Evolutionary conservation across 2,888 invertebrate genomes (phyloP).

Genomic region (Hartigia nigra): DNA sequence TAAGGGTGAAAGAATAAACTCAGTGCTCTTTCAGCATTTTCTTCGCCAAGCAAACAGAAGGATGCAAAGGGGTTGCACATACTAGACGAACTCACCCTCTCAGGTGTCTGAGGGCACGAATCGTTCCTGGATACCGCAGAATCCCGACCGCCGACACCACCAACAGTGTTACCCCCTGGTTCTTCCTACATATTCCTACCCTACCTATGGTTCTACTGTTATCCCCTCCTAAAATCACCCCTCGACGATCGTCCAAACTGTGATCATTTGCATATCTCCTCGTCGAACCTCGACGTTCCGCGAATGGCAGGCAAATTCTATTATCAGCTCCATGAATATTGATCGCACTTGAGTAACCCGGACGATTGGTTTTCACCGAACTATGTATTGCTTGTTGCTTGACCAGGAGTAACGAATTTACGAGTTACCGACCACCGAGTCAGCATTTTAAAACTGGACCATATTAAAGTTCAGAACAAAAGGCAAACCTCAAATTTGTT

Average conservation of each 20-base stretch:
- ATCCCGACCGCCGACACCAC: constrained; percentile 32
- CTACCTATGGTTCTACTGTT: constrained; percentile 8
- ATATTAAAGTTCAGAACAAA: not conserved
- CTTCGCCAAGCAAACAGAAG: constrained; percentile 24
- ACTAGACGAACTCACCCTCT: not conserved
- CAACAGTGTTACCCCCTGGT: not conserved
- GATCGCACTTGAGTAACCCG: constrained; percentile 26
- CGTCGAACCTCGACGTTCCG: constrained; percentile 47
- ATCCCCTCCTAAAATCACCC: constrained; percentile 36
- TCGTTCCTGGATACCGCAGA: constrained; percentile 23
- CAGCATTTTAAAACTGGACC: not conserved
- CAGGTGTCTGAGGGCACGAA: constrained; percentile 36
- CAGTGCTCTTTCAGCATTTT: constrained; percentile 35
- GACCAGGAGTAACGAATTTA: not conserved
- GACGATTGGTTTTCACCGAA: not conserved
- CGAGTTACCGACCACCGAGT: not conserved
- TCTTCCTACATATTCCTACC: not conserved
- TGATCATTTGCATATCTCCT: constrained; percentile 57
- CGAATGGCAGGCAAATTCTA: constrained; percentile 56
- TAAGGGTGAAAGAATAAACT: not conserved
- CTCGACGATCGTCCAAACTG: constrained; percentile 26
- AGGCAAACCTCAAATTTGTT: not conserved
- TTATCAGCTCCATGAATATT: constrained; percentile 52
- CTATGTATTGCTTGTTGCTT: not conserved
- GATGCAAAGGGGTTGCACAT: constrained; percentile 4